phyloP scores from a whole-genome alignment of 2,888 invertebrate species.

The Meliscaeva auricollis region DNA sequence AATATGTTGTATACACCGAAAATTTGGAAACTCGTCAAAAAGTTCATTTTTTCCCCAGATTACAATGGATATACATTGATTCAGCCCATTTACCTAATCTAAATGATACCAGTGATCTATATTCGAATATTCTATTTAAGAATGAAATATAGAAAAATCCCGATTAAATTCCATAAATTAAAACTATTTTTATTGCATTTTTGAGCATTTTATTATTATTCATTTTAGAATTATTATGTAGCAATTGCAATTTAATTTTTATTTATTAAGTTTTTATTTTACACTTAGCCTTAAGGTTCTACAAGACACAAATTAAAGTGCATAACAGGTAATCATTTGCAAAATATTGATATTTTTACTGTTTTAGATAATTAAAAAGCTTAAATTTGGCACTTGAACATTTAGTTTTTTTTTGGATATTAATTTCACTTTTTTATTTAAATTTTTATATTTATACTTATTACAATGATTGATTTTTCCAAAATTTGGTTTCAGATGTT shows the following conservation, averaged over 20 bases:
- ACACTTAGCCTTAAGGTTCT: conserved; percentile 50
- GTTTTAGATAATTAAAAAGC: conserved; percentile 34
- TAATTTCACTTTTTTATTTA: background rate
- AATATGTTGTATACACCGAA: too few relatives aligned
- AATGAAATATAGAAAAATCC: too few relatives aligned
- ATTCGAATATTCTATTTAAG: too few relatives aligned
- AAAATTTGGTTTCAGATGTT: background rate
- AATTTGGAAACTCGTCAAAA: too few relatives aligned
- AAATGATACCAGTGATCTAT: too few relatives aligned
- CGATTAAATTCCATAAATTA: background rate
- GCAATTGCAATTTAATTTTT: conserved; percentile 30
- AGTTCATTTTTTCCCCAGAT: too few relatives aligned
- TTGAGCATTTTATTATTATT: conserved; percentile 65
- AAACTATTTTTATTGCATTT: background rate
- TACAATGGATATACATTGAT: too few relatives aligned
- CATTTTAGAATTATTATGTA: conserved; percentile 2
- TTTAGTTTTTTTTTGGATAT: conserved; percentile 17
- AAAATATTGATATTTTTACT: conserved; percentile 35
- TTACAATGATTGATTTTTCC: conserved; percentile 34
- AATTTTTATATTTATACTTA: conserved; percentile 7
- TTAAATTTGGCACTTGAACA: conserved; percentile 69
- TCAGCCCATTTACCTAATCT: too few relatives aligned
- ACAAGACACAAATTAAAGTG: conserved; percentile 65
- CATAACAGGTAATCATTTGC: conserved; percentile 49
- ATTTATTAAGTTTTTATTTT: conserved; percentile 11